These are phyloP conservation scores for Aphelenchoides bicaudatus DNA, from an alignment of 2,888 invertebrate species.

Conservation along the genomic window DNA sequence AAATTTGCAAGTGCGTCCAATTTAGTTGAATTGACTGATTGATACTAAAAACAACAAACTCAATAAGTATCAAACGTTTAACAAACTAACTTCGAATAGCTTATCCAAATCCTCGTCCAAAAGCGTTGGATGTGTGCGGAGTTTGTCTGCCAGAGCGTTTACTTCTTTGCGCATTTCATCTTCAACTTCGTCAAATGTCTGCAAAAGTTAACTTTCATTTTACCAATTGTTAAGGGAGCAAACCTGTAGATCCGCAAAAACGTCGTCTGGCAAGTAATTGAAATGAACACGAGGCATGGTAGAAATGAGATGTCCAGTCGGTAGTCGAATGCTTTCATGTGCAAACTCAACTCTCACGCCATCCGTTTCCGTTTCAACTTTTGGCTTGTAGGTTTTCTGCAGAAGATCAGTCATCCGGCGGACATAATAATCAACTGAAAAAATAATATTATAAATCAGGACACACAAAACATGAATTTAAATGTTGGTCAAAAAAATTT, in stretches of 20 bases:
- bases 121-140: background rate
- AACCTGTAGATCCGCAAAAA: conserved; percentile 7
- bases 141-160: background rate
- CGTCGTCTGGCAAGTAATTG: conserved; percentile 11
- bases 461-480: no score
- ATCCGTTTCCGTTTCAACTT: background rate
- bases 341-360: conserved; percentile 8
- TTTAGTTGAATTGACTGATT: background rate
- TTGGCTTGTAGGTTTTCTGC: background rate
- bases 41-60: no score
- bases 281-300: background rate
- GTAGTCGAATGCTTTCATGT: background rate
- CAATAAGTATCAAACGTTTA: no score
- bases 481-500: no score
- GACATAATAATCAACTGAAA: conserved; percentile 10
- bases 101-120: conserved; percentile 1
- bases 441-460: no score
- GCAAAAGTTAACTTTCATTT: no score
- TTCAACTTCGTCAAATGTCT: background rate
- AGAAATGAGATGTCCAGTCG: background rate
- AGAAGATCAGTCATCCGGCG: background rate
- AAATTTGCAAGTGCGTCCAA: conserved; percentile 1
- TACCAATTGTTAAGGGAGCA: no score
- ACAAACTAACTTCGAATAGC: background rate
- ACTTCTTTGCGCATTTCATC: background rate